Evolutionary conservation across 2,797 vertebrate genomes (phyloP).

Genomic region (Myotis planiceps): DNA sequence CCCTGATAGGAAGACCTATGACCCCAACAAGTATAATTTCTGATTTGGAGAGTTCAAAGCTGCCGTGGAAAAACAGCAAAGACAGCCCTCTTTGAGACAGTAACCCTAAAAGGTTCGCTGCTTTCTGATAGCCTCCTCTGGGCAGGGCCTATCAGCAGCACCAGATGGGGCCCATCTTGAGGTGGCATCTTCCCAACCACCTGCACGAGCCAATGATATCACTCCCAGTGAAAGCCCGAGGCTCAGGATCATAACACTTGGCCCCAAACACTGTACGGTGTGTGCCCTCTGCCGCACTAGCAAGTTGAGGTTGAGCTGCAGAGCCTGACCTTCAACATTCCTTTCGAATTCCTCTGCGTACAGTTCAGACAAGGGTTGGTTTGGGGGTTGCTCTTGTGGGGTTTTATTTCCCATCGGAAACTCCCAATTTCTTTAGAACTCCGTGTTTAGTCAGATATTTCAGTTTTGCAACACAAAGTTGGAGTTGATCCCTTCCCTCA

Average conservation of each 20-base stretch:
- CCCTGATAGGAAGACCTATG: background rate
- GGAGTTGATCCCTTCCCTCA: background rate
- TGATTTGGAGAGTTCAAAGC: background rate
- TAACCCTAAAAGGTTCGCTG: background rate
- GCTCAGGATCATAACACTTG: slow-evolving; percentile 55
- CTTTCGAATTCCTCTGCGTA: slow-evolving; percentile 22
- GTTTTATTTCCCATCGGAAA: background rate
- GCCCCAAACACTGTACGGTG: background rate
- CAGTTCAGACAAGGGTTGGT: background rate
- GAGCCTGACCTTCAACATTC: background rate
- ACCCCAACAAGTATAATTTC: background rate
- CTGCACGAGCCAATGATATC: background rate
- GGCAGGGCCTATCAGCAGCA: slow-evolving; percentile 46
- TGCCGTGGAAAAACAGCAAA: background rate
- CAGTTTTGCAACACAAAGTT: background rate
- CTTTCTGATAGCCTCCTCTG: background rate
- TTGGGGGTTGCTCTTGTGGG: background rate
- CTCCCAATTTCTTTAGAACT: background rate
- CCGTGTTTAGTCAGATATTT: slow-evolving; percentile 13
- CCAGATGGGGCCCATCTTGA: slow-evolving; percentile 27
- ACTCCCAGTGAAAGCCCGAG: background rate
- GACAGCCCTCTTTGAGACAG: background rate
- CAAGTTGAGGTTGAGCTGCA: background rate
- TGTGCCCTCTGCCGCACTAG: slow-evolving; percentile 33
- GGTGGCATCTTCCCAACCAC: background rate